These are phyloP conservation scores for Acanthochromis polyacanthus DNA, from an alignment of 2,113 vertebrate genomes.

Conservation along the genomic window DNA sequence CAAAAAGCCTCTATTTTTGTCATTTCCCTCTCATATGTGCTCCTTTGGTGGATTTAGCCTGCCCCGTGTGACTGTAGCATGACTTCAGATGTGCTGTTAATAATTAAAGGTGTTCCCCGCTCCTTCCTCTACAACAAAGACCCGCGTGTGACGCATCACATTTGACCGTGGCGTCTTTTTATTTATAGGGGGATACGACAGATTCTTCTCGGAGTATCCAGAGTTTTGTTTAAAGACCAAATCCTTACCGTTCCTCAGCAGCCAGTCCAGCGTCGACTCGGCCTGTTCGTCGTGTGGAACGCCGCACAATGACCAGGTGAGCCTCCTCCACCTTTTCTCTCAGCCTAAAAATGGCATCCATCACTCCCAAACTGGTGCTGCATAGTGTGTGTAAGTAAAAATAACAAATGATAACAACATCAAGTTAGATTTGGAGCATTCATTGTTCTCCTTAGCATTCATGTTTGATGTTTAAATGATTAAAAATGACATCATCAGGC, in stretches of 20 bases:
- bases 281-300: constrained; percentile 95
- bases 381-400: not conserved
- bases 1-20: constrained; percentile 3
- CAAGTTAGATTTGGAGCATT: not conserved
- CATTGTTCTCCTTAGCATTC: too few species aligned
- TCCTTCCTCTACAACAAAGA: too few species aligned
- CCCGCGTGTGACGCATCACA: too few species aligned
- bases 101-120: too few species aligned
- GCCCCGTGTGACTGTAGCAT: too few species aligned
- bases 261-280: constrained; percentile 88
- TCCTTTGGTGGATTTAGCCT: too few species aligned
- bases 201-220: constrained; percentile 90
- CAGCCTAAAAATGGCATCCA: too few species aligned
- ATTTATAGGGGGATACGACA: constrained; percentile 92
- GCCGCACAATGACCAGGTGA: constrained; percentile 95
- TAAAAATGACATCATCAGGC: not conserved
- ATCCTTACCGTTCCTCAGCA: constrained; percentile 81
- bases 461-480: too few species aligned
- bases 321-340: too few species aligned
- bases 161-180: constrained; percentile 12
- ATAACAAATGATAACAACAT: not conserved
- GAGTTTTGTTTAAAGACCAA: constrained; percentile 90
- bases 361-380: not conserved
- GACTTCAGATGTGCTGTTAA: too few species aligned
- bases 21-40: not conserved